Evolutionary conservation across 2,888 invertebrate species (phyloP).

Genomic region (Leptopilina syphax): DNA sequence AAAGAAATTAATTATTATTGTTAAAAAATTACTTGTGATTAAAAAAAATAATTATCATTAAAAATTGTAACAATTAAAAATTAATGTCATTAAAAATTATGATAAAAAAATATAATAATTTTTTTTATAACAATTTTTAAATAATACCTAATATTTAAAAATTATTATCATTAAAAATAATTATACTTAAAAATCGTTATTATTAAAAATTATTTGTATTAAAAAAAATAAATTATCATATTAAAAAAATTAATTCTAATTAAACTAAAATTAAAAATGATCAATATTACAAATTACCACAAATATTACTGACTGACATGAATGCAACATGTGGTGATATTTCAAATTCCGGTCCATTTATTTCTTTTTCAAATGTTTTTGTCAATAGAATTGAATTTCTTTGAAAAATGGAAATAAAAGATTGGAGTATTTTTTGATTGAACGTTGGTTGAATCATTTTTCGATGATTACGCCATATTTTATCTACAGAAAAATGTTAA

Average conservation of each 20-base stretch:
- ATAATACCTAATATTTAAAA: too few species aligned
- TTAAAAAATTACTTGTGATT: too few species aligned
- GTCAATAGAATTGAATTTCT: neutral
- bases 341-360: neutral
- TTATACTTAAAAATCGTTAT: neutral
- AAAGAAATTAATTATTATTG: too few species aligned
- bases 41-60: too few species aligned
- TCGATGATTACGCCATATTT: slow-evolving; percentile 6
- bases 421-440: neutral
- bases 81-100: neutral
- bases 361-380: neutral
- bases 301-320: neutral
- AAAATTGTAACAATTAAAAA: too few species aligned
- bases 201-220: neutral
- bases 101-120: too few species aligned
- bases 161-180: neutral
- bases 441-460: neutral
- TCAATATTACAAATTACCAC: neutral
- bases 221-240: neutral
- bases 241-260: neutral
- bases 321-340: neutral
- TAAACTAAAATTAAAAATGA: neutral
- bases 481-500: neutral
- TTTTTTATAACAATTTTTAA: too few species aligned
- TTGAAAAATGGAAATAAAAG: neutral